Base-by-base conservation (phyloP, 1,140 invertebrate species). In the Nixonia krombeini region DNA sequence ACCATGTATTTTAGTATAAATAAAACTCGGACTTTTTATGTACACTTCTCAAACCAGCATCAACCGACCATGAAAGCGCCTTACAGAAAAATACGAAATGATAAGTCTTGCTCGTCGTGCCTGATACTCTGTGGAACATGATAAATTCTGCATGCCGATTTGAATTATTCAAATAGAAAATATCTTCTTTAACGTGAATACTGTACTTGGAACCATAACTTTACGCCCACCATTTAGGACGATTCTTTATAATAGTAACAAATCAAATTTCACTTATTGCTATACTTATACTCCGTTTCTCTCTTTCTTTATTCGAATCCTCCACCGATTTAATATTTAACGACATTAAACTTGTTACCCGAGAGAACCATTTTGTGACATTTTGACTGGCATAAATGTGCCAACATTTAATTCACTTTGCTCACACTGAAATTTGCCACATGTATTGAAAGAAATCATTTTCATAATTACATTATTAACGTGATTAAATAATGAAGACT, bases 131-230 rank as follows among this genome's bases (percentile, higher is more conserved):
- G 38, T 28, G 53, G 18, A 65, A 45, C 35, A 55, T 50, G 46
- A 65, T 65, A 57, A 65, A 65, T 65, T 57, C 41, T 52, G 61
- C 52, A 57, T 47, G 52, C 56, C 51, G 52, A 47, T 23, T 42
- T 57, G 47, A 57, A 65, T 65, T 65, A 64, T 65, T 65, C 61
- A 65, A 65, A 57, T 57, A 46, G 55, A 65, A 65, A 57, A 56
- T 65, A 35, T 47, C 52, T 65, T 57, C 45, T 57, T 38, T 51
- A 47, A 46, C 53, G 35, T 16, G 15, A 37, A 37, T 16, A 37
- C 4, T 13, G 35, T 4, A 37, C 17, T 2, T 16, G 15, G 17
- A 7, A 9, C 4, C 35, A 15, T 7, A 37, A 37, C 15, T 13
- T 16, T 2, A 37, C 17, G 15, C 17, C 6, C 12, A 37, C 35